These are phyloP conservation scores for Mormyrus proboscirostris DNA, from an alignment of 2,797 vertebrate species.

Conservation along the genomic window DNA sequence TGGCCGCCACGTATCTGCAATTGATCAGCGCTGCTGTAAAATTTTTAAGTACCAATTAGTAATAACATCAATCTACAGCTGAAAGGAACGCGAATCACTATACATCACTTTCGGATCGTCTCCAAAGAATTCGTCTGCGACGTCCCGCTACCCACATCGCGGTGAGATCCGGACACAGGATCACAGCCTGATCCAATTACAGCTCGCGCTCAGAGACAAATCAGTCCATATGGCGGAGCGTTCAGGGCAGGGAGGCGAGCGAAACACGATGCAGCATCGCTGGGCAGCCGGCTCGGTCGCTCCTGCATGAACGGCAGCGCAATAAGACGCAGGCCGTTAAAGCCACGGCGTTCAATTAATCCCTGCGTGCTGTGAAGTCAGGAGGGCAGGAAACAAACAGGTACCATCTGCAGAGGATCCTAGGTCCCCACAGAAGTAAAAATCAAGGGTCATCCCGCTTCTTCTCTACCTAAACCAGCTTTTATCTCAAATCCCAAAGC, in stretches of 20 bases:
- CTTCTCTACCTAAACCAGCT: not conserved
- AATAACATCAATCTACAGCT: not conserved
- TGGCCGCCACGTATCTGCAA: not conserved
- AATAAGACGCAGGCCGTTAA: not conserved
- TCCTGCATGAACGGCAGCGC: not conserved
- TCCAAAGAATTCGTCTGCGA: conserved; percentile 9
- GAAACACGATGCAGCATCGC: not conserved
- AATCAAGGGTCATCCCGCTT: not conserved
- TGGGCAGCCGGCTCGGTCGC: not conserved
- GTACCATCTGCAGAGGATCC: not conserved
- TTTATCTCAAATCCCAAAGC: not conserved
- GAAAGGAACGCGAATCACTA: not conserved
- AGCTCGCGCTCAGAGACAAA: conserved; percentile 43
- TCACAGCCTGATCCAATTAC: conserved; percentile 53
- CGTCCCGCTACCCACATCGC: not conserved
- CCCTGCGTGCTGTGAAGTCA: not conserved
- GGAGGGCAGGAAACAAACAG: not conserved
- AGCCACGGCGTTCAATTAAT: not conserved
- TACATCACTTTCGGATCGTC: not conserved
- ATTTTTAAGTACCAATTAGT: not conserved
- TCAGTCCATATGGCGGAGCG: conserved; percentile 53
- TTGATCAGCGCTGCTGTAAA: not conserved
- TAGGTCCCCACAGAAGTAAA: not conserved
- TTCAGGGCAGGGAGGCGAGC: conserved; percentile 27
- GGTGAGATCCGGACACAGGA: conserved; percentile 39